A percentile compares a stretch with the other conserved stretches of the same genome.
Evolutionary conservation across 2,113 vertebrate species (phyloP).

Genomic region (Clinocottus analis): DNA sequence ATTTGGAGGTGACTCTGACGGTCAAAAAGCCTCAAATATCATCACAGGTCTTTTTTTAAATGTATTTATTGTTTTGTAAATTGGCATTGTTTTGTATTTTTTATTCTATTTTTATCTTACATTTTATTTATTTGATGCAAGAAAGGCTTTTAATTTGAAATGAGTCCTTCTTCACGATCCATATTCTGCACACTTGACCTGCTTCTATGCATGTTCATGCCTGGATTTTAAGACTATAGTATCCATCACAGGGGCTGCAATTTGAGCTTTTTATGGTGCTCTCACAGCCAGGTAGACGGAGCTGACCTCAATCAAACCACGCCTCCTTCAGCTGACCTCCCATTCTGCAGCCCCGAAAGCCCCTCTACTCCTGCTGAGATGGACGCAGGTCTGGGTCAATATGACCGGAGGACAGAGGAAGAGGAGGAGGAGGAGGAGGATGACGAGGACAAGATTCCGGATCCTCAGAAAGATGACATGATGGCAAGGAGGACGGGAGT

Average conservation of each 20-base stretch:
- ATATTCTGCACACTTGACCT: background rate
- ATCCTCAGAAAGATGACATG: constrained; percentile 84
- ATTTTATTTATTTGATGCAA: background rate
- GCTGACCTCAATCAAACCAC: constrained; percentile 20
- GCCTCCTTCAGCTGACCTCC: constrained; percentile 31
- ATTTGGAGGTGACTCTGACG: background rate
- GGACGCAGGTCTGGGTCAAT: constrained; percentile 74
- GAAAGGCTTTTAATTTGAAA: background rate
- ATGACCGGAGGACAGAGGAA: constrained; percentile 59
- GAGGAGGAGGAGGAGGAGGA: constrained; percentile 79
- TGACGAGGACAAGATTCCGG: constrained; percentile 74
- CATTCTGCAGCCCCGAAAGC: constrained; percentile 24
- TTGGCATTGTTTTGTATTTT: constrained; percentile 34
- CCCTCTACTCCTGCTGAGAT: constrained; percentile 56
- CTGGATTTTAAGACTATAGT: constrained; percentile 1
- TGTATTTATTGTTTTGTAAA: background rate
- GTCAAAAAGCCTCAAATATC: constrained; percentile 5
- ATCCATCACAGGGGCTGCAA: constrained; percentile 1
- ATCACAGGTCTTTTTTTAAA: background rate
- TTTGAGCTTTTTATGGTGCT: constrained; percentile 56
- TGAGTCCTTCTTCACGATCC: background rate
- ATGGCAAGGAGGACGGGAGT: constrained; percentile 78
- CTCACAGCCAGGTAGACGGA: constrained; percentile 64
- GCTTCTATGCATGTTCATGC: constrained; percentile 41
- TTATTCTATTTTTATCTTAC: too few relatives aligned